Conservation (phyloP, 2,888 invertebrate genomes). For the Ferrisia virgata region DNA sequence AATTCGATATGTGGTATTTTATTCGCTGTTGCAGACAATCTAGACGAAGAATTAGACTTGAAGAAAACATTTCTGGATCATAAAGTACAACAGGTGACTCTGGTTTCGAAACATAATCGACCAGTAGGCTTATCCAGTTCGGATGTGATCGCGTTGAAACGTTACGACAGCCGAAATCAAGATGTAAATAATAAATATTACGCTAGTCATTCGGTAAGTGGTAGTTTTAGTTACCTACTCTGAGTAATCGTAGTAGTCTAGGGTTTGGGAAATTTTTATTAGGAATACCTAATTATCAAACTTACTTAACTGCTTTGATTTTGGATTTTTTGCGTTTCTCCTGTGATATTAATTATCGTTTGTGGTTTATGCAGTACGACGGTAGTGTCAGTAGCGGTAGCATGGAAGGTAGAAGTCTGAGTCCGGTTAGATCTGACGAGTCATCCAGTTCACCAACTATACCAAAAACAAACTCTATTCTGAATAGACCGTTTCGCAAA, state of each 20-base stretch:
- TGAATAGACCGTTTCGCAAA: constrained; percentile 58
- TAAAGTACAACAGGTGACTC: constrained; percentile 63
- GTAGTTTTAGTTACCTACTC: too few species aligned
- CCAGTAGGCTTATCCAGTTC: constrained; percentile 53
- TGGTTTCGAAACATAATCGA: constrained; percentile 58
- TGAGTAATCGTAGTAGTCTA: background rate
- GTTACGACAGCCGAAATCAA: constrained; percentile 46
- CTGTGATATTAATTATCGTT: background rate
- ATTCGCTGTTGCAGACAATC: constrained; percentile 56
- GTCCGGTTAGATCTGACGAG: constrained; percentile 61
- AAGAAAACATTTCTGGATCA: constrained; percentile 63
- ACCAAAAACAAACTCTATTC: constrained; percentile 53
- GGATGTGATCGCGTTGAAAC: constrained; percentile 51
- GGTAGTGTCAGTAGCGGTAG: constrained; percentile 57
- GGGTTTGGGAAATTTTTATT: background rate
- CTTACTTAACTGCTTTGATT: background rate
- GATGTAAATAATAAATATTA: constrained; percentile 37
- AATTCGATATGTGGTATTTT: background rate
- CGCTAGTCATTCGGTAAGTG: constrained; percentile 47
- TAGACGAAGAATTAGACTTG: constrained; percentile 61
- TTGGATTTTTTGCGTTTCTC: background rate
- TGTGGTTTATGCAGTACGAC: constrained; percentile 47
- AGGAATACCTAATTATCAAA: background rate
- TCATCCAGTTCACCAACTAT: constrained; percentile 50
- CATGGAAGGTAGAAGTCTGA: constrained; percentile 57